Conservation (phyloP, 2,888 invertebrate species). For the Oligia fasciuncula region DNA sequence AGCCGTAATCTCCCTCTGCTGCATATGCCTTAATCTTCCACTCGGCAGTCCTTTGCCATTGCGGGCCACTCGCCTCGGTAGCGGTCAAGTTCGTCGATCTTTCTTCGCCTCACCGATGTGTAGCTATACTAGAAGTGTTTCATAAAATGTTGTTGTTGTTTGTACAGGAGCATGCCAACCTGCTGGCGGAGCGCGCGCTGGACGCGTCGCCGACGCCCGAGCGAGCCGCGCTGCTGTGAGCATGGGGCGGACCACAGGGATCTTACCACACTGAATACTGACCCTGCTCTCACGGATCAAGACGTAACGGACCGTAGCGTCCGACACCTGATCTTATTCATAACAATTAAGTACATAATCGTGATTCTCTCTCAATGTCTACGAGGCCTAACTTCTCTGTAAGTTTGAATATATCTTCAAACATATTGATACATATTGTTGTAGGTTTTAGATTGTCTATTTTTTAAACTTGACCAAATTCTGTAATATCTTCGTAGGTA, state of each 20-base stretch:
- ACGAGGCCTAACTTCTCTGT: slow-evolving; percentile 22
- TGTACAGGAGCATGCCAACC: slow-evolving; percentile 74
- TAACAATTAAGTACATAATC: slow-evolving; percentile 3
- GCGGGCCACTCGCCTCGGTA: not conserved
- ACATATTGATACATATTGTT: slow-evolving; percentile 10
- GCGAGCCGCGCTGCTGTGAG: slow-evolving; percentile 77
- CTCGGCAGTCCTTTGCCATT: not conserved
- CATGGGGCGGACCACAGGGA: slow-evolving; percentile 51
- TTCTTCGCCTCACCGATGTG: not conserved
- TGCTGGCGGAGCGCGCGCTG: slow-evolving; percentile 72
- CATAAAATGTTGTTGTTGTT: not conserved
- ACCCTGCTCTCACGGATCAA: not conserved
- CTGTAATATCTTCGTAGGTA: slow-evolving; percentile 34
- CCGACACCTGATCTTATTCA: not conserved
- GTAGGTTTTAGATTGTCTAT: slow-evolving; percentile 15
- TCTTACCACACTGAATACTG: not conserved
- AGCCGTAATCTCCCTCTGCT: not conserved
- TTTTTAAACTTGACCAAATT: slow-evolving; percentile 43
- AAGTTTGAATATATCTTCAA: slow-evolving; percentile 10
- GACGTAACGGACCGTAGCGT: not conserved
- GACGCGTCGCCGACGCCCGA: slow-evolving; percentile 72
- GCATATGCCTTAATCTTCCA: not conserved
- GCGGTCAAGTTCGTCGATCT: not conserved
- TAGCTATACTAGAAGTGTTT: not conserved
- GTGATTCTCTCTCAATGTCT: slow-evolving; percentile 1